Conservation (phyloP, 2,113 vertebrate species). For the Jaculus jaculus region DNA sequence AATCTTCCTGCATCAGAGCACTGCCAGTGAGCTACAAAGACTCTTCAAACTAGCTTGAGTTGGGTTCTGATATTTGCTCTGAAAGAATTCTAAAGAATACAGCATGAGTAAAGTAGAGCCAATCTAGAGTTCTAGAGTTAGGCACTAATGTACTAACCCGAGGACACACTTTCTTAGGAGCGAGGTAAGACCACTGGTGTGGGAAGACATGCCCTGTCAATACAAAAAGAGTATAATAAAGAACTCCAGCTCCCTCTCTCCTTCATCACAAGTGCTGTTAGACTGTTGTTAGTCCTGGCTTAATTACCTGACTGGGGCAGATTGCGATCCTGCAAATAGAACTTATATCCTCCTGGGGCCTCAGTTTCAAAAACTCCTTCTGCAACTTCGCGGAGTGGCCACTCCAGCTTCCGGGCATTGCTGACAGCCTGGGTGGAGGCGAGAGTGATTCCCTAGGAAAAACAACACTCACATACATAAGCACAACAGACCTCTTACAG, state of each 20-base stretch:
- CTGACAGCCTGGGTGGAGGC: slow-evolving; percentile 92
- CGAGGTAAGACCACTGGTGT: not conserved
- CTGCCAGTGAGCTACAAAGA: not conserved
- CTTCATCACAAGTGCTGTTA: not conserved
- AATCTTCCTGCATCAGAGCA: not conserved
- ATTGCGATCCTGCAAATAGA: slow-evolving; percentile 91
- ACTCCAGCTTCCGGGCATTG: slow-evolving; percentile 90
- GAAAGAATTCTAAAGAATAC: not conserved
- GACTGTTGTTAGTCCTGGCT: not conserved
- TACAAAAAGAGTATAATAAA: not conserved
- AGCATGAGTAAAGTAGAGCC: not conserved
- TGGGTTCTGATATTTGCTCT: not conserved
- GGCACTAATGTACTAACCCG: not conserved
- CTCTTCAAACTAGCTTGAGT: not conserved
- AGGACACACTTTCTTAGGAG: not conserved
- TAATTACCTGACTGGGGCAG: slow-evolving; percentile 87
- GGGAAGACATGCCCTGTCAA: not conserved
- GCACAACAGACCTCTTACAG: not conserved
- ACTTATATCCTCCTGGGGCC: slow-evolving; percentile 95
- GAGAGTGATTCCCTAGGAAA: slow-evolving; percentile 91
- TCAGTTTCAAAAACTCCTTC: slow-evolving; percentile 89
- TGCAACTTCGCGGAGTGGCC: slow-evolving; percentile 90
- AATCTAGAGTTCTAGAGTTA: not conserved
- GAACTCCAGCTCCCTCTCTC: not conserved
- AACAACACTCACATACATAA: not conserved